phyloP scores from a whole-genome alignment of 2,113 vertebrate species.

The Atrichornis clamosus region DNA sequence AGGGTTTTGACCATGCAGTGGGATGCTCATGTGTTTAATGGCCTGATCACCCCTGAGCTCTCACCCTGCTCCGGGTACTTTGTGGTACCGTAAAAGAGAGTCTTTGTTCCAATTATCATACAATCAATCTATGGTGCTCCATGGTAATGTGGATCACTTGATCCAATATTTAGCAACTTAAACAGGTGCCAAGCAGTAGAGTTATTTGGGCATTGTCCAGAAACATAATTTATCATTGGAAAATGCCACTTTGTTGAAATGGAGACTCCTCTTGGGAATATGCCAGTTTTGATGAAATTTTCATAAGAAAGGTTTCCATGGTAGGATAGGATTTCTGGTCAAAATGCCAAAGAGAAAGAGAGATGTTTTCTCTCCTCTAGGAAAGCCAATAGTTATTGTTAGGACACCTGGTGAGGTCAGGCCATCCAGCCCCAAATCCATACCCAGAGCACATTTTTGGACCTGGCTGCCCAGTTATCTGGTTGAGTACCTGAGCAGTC shows the following conservation, averaged over 20 bases:
- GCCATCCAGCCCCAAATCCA: background rate
- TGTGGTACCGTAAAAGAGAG: background rate
- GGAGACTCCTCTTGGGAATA: background rate
- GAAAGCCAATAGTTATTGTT: background rate
- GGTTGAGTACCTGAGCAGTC: background rate
- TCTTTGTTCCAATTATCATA: background rate
- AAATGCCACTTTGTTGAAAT: constrained; percentile 16
- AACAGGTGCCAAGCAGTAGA: constrained; percentile 11
- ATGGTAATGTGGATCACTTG: background rate
- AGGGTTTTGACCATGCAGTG: background rate
- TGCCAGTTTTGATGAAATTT: constrained; percentile 21
- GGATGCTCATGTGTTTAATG: background rate
- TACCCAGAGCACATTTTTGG: background rate
- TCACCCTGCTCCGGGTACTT: background rate
- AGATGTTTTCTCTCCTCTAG: background rate
- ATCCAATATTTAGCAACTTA: constrained; percentile 31
- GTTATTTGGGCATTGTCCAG: constrained; percentile 22
- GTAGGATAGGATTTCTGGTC: constrained; percentile 18
- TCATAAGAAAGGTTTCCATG: constrained; percentile 5
- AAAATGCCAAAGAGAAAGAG: background rate
- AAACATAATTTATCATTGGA: background rate
- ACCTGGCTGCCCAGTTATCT: background rate
- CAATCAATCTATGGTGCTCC: background rate
- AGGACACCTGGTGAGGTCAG: background rate
- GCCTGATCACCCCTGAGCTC: background rate